Conservation (phyloP, 2,888 invertebrate species). For the Nomada hirtipes region DNA sequence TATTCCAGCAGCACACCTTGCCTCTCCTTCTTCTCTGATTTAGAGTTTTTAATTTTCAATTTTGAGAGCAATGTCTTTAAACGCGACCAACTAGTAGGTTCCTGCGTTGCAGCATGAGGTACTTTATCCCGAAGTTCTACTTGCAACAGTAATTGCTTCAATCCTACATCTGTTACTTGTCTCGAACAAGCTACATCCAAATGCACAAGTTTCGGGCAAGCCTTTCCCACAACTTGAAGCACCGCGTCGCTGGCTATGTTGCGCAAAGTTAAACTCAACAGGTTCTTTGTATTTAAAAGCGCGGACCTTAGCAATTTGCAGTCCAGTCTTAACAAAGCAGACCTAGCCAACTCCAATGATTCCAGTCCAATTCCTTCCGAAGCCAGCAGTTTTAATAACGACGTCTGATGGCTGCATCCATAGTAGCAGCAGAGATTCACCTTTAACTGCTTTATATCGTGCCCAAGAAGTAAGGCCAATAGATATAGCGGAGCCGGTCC, state of each 20-base stretch:
- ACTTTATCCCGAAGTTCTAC: slow-evolving; percentile 82
- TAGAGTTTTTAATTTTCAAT: slow-evolving; percentile 69
- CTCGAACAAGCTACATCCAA: slow-evolving; percentile 84
- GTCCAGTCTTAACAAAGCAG: slow-evolving; percentile 82
- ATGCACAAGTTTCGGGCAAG: slow-evolving; percentile 81
- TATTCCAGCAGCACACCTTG: slow-evolving; percentile 81
- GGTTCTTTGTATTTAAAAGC: slow-evolving; percentile 80
- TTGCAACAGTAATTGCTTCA: slow-evolving; percentile 82
- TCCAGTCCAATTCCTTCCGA: slow-evolving; percentile 82
- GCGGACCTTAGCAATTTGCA: slow-evolving; percentile 81
- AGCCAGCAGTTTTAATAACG: slow-evolving; percentile 81
- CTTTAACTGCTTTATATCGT: slow-evolving; percentile 81
- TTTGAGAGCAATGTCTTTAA: slow-evolving; percentile 77
- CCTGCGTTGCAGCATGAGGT: slow-evolving; percentile 58
- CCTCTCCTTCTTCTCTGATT: slow-evolving; percentile 73
- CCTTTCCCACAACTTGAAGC: slow-evolving; percentile 82
- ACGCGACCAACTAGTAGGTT: slow-evolving; percentile 79
- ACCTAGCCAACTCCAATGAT: slow-evolving; percentile 81
- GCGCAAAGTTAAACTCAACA: slow-evolving; percentile 81
- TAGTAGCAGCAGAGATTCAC: slow-evolving; percentile 84
- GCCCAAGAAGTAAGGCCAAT: slow-evolving; percentile 81
- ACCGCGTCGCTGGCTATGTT: slow-evolving; percentile 84
- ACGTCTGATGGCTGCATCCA: slow-evolving; percentile 84
- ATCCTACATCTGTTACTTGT: slow-evolving; percentile 83
- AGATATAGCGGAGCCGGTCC: slow-evolving; percentile 83